Percentiles rank a stretch among this genome's conserved stretches.
These are phyloP conservation scores for Cephonodes hylas DNA, from an alignment of 2,888 invertebrate genomes.

Conservation along the genomic window DNA sequence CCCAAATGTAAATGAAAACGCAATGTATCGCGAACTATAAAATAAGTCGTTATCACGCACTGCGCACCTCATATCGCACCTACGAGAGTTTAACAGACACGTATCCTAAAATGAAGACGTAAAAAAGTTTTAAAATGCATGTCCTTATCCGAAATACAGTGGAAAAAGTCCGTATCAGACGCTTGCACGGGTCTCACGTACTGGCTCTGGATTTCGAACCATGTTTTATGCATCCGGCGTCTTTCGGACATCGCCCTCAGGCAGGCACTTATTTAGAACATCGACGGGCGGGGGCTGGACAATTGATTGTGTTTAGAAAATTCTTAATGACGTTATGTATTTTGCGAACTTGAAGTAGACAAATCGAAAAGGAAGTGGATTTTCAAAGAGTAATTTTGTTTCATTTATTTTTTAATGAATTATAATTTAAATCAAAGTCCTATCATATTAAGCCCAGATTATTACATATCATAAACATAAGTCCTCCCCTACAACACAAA, in stretches of 20 bases:
- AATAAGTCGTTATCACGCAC: too few species aligned
- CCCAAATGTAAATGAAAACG: too few species aligned
- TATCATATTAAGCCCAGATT: too few species aligned
- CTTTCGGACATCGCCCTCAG: slow-evolving; percentile 20
- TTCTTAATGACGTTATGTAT: neutral
- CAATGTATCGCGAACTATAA: too few species aligned
- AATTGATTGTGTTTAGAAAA: neutral
- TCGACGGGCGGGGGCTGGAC: neutral
- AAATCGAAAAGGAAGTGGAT: too few species aligned
- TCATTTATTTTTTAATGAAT: too few species aligned
- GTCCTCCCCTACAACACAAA: too few species aligned
- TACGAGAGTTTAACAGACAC: neutral
- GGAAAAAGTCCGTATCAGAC: slow-evolving; percentile 19
- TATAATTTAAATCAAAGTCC: too few species aligned
- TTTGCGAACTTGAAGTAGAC: too few species aligned
- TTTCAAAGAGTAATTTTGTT: too few species aligned
- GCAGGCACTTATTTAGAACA: slow-evolving; percentile 11
- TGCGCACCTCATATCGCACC: neutral
- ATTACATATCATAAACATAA: too few species aligned
- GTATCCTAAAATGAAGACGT: neutral
- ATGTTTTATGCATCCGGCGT: slow-evolving; percentile 43
- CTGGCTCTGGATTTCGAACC: slow-evolving; percentile 28
- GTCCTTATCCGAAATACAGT: slow-evolving; percentile 16
- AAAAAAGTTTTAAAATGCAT: slow-evolving; percentile 9
- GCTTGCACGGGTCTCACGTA: slow-evolving; percentile 25